Base-by-base conservation (phyloP, 2,113 vertebrate genomes). In the Erinaceus europaeus region DNA sequence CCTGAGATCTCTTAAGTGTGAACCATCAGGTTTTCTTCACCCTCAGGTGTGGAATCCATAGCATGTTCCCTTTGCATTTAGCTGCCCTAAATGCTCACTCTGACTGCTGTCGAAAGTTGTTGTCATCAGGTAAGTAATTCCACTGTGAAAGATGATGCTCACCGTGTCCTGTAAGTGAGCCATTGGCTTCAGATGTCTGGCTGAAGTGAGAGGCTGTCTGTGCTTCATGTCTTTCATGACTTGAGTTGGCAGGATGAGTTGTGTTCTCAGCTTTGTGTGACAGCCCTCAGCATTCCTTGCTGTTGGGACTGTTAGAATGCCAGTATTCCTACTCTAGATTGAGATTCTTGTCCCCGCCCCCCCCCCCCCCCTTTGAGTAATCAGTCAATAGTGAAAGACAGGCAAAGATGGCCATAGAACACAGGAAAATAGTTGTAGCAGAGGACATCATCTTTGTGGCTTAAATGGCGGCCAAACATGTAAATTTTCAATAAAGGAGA, bases 11-110 rank as follows among this genome's bases (percentile, higher is more conserved):
- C 23, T 46, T 32, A n/a, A n/a, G 65, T 1, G 0, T 91, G 86
- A 94, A 29, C 42, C 34, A 34, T 50, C 32, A 82, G 57, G 50
- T 80, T 64, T 40, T 74, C 62, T 77, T 79, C 75, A 12, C 61
- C 67, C 85, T 74, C 93, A 99, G 99, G 96, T 98, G 98, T 95
- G 99, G 99, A 48, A 97, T 99, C 94, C 98, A 99, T 64, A 98
- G 98, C 82, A 99, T 99, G 99, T 99, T 99, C 89, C 99, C 99
- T 53, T 97, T 99, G 62, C 99, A 99, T 94, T 97, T 99, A 92
- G 99, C 99, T 3, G 99, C 98, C 2, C 95, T 99, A 93, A 99
- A 99, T 4, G 99, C 98, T 76, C 98, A 99, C 96, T 97, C 98
- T 6, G 98, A 99, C 96, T 99, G 99, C 97, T 99, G 99, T 97